Evolutionary conservation across 2,113 vertebrate genomes (phyloP), one percentile per base, ranked within the genome.

Genomic region (Eira barbara): DNA sequence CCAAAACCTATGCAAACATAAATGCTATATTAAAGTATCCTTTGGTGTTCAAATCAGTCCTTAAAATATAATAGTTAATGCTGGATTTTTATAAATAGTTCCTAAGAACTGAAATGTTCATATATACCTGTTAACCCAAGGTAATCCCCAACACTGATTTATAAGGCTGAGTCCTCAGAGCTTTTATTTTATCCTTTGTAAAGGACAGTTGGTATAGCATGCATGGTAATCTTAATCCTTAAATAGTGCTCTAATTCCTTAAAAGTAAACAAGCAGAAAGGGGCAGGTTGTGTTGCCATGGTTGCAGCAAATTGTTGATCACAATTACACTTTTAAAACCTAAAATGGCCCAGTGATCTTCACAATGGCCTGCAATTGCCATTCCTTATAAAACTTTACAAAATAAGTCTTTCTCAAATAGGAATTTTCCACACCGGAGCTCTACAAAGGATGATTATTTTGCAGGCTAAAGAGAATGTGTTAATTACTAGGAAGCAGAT

Each of bases 401-500:
- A 87, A 83, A 57, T 93, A 79, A 63, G 21, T 90, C 92, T 94
- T 74, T 45, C 52, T 87, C 79, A 63, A 34, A 39, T 55, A 80
- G 85, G 94, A 65, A 65, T 65, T 85, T 78, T 49, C 80, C n/a
- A 71, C 55, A 11, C 80, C 21, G 3, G 45, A 71, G 14, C 12
- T 34, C 47, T 69, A 73, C 93, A 93, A 84, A 94, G 83, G 63
- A 76, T 71, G 78, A 45, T 89, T 71, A 52, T 65, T 94, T 93
- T 95, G 59, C 52, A 78, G 21, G 69, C 80, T 71, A 52, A 83
- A 85, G 55, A 73, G 87, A 97, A 95, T 21, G 91, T 91, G 97
- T 89, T 97, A 95, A 94, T 96, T 88, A 94, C 61, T 74, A 65
- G 81, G 59, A 96, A 61, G 79, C 73, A 84, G 85, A 81, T 93